phyloP scores from a whole-genome alignment of 1,140 invertebrate species.

The Helicoverpa armigera region DNA sequence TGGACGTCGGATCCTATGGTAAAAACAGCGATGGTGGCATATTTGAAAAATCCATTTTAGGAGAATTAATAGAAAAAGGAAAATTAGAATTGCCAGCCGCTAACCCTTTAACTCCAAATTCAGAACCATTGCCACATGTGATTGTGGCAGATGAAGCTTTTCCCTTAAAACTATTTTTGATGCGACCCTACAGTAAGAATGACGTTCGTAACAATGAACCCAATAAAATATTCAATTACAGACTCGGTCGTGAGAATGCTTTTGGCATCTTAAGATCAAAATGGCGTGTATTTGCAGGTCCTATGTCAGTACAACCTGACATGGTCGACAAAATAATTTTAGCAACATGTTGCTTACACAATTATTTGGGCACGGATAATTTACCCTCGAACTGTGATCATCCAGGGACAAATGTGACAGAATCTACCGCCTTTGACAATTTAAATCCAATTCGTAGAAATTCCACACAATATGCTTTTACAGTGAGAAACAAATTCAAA shows the following conservation, averaged over 20 bases:
- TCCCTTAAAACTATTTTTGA: slow-evolving; percentile 44
- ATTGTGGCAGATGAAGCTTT: slow-evolving; percentile 51
- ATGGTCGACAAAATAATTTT: slow-evolving; percentile 36
- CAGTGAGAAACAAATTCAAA: slow-evolving; percentile 48
- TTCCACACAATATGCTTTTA: slow-evolving; percentile 36
- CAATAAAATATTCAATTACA: slow-evolving; percentile 51
- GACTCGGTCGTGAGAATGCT: slow-evolving; percentile 46
- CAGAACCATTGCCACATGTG: slow-evolving; percentile 46
- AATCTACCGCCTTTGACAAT: slow-evolving; percentile 34
- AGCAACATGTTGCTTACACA: not conserved
- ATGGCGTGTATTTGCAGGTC: slow-evolving; percentile 40
- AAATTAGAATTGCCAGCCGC: slow-evolving; percentile 37
- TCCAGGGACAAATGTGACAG: not conserved
- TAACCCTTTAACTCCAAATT: slow-evolving; percentile 34
- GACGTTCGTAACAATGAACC: slow-evolving; percentile 43
- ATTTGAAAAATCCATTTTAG: slow-evolving; percentile 39
- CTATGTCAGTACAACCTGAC: not conserved
- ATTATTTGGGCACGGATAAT: slow-evolving; percentile 21
- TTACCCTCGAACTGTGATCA: not conserved
- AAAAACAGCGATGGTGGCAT: slow-evolving; percentile 50
- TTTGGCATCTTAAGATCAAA: slow-evolving; percentile 47
- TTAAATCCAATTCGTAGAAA: slow-evolving; percentile 36
- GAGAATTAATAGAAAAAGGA: slow-evolving; percentile 24
- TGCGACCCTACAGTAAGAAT: slow-evolving; percentile 39
- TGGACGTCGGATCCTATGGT: slow-evolving; percentile 51